Percentiles rank a stretch among this genome's conserved stretches.
Conservation (phyloP, 2,113 vertebrate genomes). For the Platycercus adscitus region DNA sequence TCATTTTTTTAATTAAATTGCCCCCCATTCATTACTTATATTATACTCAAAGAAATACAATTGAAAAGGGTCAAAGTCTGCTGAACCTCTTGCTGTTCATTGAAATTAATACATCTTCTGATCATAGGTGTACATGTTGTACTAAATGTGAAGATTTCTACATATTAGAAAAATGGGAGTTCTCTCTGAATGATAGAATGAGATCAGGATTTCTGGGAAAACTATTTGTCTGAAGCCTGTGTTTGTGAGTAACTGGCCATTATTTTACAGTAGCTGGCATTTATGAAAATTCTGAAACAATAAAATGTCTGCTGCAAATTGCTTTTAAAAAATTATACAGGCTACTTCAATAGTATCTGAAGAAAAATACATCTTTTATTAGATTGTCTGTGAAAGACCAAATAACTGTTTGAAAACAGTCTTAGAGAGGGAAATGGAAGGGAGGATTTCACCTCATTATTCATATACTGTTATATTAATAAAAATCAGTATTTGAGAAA, state of each 20-base stretch:
- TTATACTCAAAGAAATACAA: slow-evolving; percentile 63
- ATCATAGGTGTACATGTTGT: neutral
- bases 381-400: neutral
- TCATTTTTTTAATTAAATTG: slow-evolving; percentile 74
- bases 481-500: neutral
- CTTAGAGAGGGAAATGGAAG: neutral
- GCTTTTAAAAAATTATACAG: slow-evolving; percentile 38
- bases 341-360: slow-evolving; percentile 6
- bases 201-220: neutral
- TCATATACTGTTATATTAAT: neutral
- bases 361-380: slow-evolving; percentile 35
- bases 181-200: neutral
- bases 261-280: slow-evolving; percentile 8
- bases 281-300: slow-evolving; percentile 19
- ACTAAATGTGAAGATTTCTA: neutral
- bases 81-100: slow-evolving; percentile 25
- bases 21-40: slow-evolving; percentile 61
- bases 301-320: slow-evolving; percentile 19
- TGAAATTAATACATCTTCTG: slow-evolving; percentile 42
- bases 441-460: neutral
- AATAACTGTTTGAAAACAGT: slow-evolving; percentile 2
- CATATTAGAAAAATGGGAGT: neutral
- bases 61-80: slow-evolving; percentile 28
- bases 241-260: neutral
- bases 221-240: neutral